Conservation (phyloP, 1,140 invertebrate species). For the Cryptotermes secundus region DNA sequence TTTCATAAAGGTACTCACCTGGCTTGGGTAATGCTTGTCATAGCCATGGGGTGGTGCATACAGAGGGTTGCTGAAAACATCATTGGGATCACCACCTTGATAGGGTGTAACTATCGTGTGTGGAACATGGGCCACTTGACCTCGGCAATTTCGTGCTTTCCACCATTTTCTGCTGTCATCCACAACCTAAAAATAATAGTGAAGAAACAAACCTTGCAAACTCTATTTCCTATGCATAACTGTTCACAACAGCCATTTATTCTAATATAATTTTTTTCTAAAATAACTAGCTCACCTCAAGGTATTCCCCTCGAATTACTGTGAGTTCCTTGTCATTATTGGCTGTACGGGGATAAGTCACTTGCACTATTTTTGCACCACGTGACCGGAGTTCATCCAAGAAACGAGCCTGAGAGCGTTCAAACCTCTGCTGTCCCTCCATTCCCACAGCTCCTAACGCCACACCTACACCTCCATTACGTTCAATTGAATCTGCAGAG, state of each 20-base stretch:
- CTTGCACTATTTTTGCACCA: conserved; percentile 83
- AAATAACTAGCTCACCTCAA: conserved; percentile 68
- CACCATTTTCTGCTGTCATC: conserved; percentile 98
- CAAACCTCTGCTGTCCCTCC: conserved; percentile 46
- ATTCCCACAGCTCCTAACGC: not conserved
- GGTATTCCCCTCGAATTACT: conserved; percentile 90
- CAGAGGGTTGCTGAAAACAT: conserved; percentile 71
- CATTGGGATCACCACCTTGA: conserved; percentile 49
- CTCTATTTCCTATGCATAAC: not conserved
- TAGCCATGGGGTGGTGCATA: conserved; percentile 52
- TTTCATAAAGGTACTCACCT: conserved; percentile 4
- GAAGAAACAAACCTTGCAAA: not conserved
- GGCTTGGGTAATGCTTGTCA: conserved; percentile 27
- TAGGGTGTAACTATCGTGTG: conserved; percentile 92
- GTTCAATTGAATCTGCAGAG: conserved; percentile 74
- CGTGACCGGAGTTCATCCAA: conserved; percentile 71
- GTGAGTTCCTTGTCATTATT: conserved; percentile 98
- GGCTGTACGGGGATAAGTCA: conserved; percentile 92
- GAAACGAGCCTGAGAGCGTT: conserved; percentile 57
- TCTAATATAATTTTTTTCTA: conserved; percentile 2
- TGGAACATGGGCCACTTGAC: conserved; percentile 90
- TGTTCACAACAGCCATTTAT: not conserved
- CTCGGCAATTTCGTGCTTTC: conserved; percentile 89
- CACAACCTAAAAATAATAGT: conserved; percentile 64
- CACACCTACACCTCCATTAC: conserved; percentile 47